Evolutionary conservation across 2,113 vertebrate genomes (phyloP), one percentile per base, ranked within the genome.

Genomic region (Daubentonia madagascariensis): DNA sequence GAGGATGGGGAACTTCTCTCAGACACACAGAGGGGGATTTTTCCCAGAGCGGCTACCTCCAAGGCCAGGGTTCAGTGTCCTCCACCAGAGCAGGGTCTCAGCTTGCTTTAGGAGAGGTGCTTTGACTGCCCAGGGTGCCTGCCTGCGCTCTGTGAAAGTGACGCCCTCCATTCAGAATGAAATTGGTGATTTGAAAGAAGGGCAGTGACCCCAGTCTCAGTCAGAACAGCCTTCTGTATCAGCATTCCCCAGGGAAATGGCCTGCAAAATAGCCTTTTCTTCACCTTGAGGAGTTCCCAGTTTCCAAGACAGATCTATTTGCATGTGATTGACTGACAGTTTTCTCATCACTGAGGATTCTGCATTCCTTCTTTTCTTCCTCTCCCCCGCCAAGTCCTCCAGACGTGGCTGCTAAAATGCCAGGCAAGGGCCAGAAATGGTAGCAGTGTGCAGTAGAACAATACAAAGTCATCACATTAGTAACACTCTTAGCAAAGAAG

Each of bases 401-500:
- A 89, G 57, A 79, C 92, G 52, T 8, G 16, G 37, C 78, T 92
- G 78, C 59, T 81, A 78, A 86, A 52, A 70, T 57, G 59, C 72
- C 68, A 59, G 25, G 20, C n/a, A 50, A 73, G 76, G 25, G 17
- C 68, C 81, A 91, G 68, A 75, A 92, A 70, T n/a, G 30, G 30
- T 73, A 75, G 28, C 63, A 13, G 20, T 10, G 11, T 87, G 23
- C 28, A 25, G 28, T 37, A 57, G 72, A 76, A 85, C 72, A 65
- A 50, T 68, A 52, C 68, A 91, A 7, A 75, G 20, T 59, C n/a
- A n/a, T 76, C 94, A 85, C 59, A 37, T 65, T 43, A 67, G 81
- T 80, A 88, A 1, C 61, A 89, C 83, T 97, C 28, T 95, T 17
- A 68, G 81, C 67, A 91, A 97, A 97, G 84, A 79, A 70, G 65